Base-by-base conservation (phyloP, 2,888 invertebrate species). In the Eupithecia centaureata region DNA sequence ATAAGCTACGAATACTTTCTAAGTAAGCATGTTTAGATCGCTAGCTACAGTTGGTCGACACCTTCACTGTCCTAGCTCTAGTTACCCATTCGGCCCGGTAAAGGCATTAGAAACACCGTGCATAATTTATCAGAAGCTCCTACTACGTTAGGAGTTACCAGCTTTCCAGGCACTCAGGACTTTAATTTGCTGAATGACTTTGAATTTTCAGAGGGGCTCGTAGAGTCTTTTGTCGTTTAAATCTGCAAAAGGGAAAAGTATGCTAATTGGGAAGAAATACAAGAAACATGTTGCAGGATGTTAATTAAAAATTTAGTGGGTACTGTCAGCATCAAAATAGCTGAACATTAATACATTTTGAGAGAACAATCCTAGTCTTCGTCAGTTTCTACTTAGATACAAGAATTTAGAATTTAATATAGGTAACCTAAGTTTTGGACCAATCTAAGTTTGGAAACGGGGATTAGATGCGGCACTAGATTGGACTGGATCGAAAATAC, bases 91-190 rank as follows among this genome's bases (percentile, higher is more conserved):
- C 64, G 52, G 30, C 30, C 32, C 32, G 51, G 61, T 60, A 60
- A 47, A 61, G 32, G 15, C 58, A n/a, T 60, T 64, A 58, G 61
- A 57, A 65, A 52, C 57, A 2, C 25, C 27, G 30, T 64, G 61
- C 61, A 68, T 68, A 65, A 61, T 68, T 68, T 51, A 68, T 30
- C 56, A 57, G 64, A 38, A 42, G 57, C 12, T 28, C 61, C 51
- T 57, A 5, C 15, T 27, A 27, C 25, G 27, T 18, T 12, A 12
- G 47, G 47, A 47, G 10, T 12, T 47, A 47, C 22, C 18, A 18
- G 42, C 18, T 22, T 47, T 22, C 22, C 18, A 47, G 47, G 8
- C 10, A 18, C 47, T 47, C 2, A 22, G 10, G 22, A 47, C n/a
- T 47, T 47, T 47, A 22, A 47, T 47, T 22, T 47, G 12, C 22